A percentile compares a stretch with the other conserved stretches of the same genome.
Evolutionary conservation across 2,888 invertebrate genomes (phyloP).

Genomic region (Lordiphosa fenestrarum): DNA sequence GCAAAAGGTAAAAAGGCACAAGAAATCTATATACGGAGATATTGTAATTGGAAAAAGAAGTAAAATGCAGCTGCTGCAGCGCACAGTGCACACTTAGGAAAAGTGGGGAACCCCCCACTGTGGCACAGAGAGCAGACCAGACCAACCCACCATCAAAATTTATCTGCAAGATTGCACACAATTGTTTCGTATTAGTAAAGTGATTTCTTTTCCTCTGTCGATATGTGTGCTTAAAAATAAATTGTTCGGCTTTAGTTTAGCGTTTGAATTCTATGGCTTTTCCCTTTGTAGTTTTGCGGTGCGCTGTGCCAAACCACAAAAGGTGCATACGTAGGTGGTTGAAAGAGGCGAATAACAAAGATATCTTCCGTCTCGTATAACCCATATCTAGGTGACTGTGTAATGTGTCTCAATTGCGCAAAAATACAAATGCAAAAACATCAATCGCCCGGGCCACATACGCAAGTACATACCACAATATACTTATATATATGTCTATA

Average conservation of each 20-base stretch:
- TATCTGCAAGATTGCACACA: conserved; percentile 71
- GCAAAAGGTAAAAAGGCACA: conserved; percentile 61
- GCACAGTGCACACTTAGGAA: conserved; percentile 25
- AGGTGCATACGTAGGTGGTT: conserved; percentile 24
- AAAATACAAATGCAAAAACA: conserved; percentile 42
- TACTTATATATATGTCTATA: neutral
- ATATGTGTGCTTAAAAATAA: conserved; percentile 65
- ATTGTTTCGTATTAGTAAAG: conserved; percentile 63
- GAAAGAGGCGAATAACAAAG: conserved; percentile 33
- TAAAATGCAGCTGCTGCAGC: conserved; percentile 54
- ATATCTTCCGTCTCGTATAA: conserved; percentile 27
- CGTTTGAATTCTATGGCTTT: conserved; percentile 58
- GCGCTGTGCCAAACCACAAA: conserved; percentile 38
- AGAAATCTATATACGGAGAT: conserved; percentile 46
- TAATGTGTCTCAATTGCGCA: conserved; percentile 66
- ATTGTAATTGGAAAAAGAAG: conserved; percentile 58
- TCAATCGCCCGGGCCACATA: conserved; percentile 45
- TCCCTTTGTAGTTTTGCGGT: conserved; percentile 36
- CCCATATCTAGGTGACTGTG: conserved; percentile 63
- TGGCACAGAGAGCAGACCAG: neutral
- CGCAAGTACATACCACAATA: conserved; percentile 8
- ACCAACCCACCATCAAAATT: conserved; percentile 37
- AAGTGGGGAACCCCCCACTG: conserved; percentile 13
- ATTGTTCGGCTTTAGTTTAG: conserved; percentile 63
- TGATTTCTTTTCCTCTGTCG: conserved; percentile 41